phyloP scores from a whole-genome alignment of 2,113 vertebrate genomes.

The Bolborhynchus lineola region DNA sequence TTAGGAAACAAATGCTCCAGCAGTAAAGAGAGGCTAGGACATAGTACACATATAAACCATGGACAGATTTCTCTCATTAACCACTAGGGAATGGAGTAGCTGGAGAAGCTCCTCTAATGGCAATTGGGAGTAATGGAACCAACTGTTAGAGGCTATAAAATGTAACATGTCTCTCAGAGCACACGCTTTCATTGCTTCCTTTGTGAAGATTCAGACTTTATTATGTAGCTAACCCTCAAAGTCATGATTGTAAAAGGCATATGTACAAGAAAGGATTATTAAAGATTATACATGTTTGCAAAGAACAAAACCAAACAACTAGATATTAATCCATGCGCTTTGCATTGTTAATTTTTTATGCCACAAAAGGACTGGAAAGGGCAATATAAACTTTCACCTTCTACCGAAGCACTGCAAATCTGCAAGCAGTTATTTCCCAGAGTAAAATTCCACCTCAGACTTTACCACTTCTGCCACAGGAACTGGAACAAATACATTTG shows the following conservation, averaged over 20 bases:
- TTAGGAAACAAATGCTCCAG: constrained; percentile 15
- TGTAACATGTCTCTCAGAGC: constrained; percentile 36
- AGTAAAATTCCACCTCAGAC: background rate
- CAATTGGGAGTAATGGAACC: constrained; percentile 61
- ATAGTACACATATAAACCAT: background rate
- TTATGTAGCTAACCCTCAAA: constrained; percentile 35
- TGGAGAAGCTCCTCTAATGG: constrained; percentile 37
- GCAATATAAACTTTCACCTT: constrained; percentile 47
- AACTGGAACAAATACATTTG: constrained; percentile 13
- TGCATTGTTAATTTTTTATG: constrained; percentile 56
- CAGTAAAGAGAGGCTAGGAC: constrained; percentile 40
- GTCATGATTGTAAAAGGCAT: constrained; percentile 40
- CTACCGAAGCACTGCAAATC: background rate
- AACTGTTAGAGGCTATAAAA: constrained; percentile 61
- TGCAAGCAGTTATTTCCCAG: background rate
- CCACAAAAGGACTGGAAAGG: constrained; percentile 21
- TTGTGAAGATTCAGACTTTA: constrained; percentile 40
- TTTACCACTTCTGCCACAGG: background rate
- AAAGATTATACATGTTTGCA: constrained; percentile 58
- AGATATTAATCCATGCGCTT: constrained; percentile 49
- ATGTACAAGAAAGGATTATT: constrained; percentile 46
- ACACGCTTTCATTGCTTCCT: background rate
- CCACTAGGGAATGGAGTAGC: constrained; percentile 46
- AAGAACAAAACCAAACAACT: constrained; percentile 57
- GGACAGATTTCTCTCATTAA: constrained; percentile 65